Conservation (phyloP, 2,113 vertebrate genomes). For the Calonectris borealis region DNA sequence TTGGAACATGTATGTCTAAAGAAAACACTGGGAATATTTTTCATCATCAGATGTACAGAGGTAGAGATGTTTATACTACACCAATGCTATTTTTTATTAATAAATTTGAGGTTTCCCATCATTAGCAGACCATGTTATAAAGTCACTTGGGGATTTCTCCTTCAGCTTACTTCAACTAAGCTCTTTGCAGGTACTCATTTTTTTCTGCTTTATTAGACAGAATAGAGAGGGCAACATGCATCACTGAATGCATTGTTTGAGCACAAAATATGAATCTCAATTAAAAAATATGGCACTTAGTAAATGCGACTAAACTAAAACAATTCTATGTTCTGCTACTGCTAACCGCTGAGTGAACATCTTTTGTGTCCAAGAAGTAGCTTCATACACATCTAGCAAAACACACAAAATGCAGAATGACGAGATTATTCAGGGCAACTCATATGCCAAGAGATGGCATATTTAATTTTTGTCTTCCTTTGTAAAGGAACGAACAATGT, state of each 20-base stretch:
- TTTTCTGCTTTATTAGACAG: background rate
- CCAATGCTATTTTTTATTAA: slow-evolving; percentile 5
- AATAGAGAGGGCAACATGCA: background rate
- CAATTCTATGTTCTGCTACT: background rate
- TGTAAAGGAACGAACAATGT: background rate
- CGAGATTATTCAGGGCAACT: background rate
- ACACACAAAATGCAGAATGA: background rate
- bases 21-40: background rate
- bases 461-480: background rate
- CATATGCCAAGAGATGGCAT: background rate
- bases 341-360: background rate
- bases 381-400: background rate
- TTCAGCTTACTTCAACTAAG: background rate
- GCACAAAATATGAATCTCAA: background rate
- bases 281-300: background rate
- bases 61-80: background rate
- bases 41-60: background rate
- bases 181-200: background rate
- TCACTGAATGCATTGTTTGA: background rate
- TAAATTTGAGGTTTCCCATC: background rate
- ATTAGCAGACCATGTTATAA: background rate
- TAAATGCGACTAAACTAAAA: background rate
- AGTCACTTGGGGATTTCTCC: background rate
- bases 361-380: background rate
- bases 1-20: background rate